These are phyloP conservation scores for Drosophila subpulchrella DNA, from an alignment of 1,140 invertebrate genomes.

Conservation along the genomic window DNA sequence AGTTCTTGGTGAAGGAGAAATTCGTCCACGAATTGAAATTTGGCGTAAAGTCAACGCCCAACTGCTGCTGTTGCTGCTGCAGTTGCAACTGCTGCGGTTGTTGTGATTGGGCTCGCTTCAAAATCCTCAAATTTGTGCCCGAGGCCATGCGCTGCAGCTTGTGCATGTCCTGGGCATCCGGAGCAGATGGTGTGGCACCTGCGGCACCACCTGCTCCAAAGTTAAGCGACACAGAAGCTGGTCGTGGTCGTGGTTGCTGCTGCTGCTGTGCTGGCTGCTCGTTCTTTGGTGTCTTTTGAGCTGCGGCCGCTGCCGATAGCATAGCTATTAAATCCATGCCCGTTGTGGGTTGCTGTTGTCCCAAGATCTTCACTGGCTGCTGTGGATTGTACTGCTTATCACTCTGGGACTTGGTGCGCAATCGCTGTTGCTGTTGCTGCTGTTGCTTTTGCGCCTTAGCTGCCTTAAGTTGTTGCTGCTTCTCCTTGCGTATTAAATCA, in stretches of 20 bases:
- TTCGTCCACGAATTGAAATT: constrained; percentile 84
- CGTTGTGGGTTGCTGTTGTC: constrained; percentile 55
- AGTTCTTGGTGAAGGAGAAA: constrained; percentile 84
- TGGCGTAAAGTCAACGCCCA: constrained; percentile 61
- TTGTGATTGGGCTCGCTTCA: constrained; percentile 65
- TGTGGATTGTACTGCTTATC: constrained; percentile 69
- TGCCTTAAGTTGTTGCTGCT: constrained; percentile 72
- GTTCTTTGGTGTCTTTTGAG: constrained; percentile 53
- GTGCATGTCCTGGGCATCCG: constrained; percentile 44
- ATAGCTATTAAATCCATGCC: constrained; percentile 71
- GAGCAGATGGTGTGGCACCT: constrained; percentile 27
- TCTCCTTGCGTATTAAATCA: constrained; percentile 82
- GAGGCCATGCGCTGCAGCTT: constrained; percentile 76
- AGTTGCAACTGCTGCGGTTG: constrained; percentile 50
- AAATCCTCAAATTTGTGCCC: constrained; percentile 74
- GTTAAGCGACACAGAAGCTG: constrained; percentile 76
- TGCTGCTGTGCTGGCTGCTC: constrained; percentile 46
- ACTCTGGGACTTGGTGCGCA: constrained; percentile 57
- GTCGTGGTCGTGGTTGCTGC: constrained; percentile 65
- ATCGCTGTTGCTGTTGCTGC: constrained; percentile 59
- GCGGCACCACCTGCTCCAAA: constrained; percentile 22
- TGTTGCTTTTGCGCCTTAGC: constrained; percentile 68
- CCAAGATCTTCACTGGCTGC: constrained; percentile 29
- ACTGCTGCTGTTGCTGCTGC: constrained; percentile 35
- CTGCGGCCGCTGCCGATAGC: constrained; percentile 69